These are phyloP conservation scores for Mus spicilegus DNA, from an alignment of 2,113 vertebrate species.

Conservation along the genomic window DNA sequence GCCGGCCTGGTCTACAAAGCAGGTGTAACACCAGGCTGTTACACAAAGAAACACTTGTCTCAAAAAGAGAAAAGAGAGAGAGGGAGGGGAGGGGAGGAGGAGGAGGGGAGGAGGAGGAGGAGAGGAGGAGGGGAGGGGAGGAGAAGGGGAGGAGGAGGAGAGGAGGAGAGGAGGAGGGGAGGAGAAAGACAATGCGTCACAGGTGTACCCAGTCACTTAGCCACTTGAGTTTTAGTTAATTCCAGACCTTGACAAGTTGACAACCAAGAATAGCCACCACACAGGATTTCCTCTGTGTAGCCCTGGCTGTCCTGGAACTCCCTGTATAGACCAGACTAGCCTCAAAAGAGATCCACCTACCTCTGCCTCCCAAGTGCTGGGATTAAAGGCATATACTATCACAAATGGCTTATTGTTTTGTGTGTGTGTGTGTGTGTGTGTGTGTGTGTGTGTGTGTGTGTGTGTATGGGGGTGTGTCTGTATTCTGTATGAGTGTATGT, in stretches of 20 bases:
- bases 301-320: neutral
- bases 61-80: neutral
- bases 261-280: neutral
- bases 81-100: accelerated
- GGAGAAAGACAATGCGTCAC: neutral
- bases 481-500: no score
- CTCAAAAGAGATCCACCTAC: neutral
- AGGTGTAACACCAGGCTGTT: neutral
- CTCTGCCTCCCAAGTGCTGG: neutral
- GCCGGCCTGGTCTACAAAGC: neutral
- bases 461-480: neutral
- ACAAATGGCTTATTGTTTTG: neutral
- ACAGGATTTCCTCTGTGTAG: neutral
- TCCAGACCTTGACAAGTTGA: neutral
- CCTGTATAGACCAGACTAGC: neutral
- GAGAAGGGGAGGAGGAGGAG: accelerated
- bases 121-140: no score
- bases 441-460: neutral
- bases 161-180: neutral
- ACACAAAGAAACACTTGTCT: neutral
- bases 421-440: neutral
- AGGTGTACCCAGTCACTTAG: neutral
- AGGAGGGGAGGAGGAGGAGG: accelerated
- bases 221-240: neutral
- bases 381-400: neutral